Conservation (phyloP, 2,113 vertebrate species). For the Gopherus flavomarginatus region DNA sequence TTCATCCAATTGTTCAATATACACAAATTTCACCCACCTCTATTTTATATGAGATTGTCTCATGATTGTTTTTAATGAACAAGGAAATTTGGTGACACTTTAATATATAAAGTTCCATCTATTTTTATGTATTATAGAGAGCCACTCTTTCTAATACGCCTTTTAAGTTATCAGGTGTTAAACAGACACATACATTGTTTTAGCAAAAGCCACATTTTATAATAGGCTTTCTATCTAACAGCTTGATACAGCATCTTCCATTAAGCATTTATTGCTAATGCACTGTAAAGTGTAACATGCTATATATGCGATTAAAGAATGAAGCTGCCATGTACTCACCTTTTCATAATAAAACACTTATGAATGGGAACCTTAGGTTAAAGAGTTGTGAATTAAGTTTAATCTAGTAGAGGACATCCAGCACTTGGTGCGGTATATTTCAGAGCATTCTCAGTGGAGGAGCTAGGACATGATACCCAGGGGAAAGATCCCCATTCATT, state of each 20-base stretch:
- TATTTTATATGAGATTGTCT: constrained; percentile 43
- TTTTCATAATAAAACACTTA: constrained; percentile 58
- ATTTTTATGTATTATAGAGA: constrained; percentile 52
- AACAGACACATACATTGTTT: constrained; percentile 49
- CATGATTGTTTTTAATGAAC: constrained; percentile 43
- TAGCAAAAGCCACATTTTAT: constrained; percentile 59
- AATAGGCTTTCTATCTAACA: constrained; percentile 74
- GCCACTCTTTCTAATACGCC: constrained; percentile 46
- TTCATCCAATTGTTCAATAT: not conserved
- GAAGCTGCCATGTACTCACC: constrained; percentile 49
- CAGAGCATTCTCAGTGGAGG: accelerated
- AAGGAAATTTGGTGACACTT: constrained; percentile 66
- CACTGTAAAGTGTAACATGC: constrained; percentile 62
- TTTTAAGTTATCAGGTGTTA: constrained; percentile 68
- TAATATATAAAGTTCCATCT: constrained; percentile 69
- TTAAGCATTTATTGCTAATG: constrained; percentile 77
- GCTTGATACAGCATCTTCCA: constrained; percentile 71
- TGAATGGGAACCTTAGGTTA: constrained; percentile 43
- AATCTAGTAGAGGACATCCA: constrained; percentile 29
- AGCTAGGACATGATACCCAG: not conserved
- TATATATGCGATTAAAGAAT: constrained; percentile 60
- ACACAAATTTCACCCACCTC: not conserved
- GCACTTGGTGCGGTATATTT: not conserved
- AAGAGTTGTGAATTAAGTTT: constrained; percentile 65
- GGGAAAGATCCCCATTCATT: not conserved